phyloP scores from a whole-genome alignment of 53 echinoderm and acorn worm genomes.

The Henricia sp. region DNA sequence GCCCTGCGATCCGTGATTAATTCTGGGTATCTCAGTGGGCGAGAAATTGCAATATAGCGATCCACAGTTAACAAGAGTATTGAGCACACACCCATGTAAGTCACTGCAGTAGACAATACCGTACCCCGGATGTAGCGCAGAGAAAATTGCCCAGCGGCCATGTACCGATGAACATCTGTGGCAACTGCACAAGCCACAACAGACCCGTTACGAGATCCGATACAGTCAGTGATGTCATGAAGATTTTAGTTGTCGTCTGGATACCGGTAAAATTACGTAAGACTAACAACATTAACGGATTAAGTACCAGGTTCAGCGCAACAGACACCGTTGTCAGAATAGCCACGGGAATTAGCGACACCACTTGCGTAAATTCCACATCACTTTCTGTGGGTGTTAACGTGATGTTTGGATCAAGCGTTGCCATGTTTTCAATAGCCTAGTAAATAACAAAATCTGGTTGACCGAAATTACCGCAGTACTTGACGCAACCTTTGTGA shows the following conservation, averaged over 20 bases:
- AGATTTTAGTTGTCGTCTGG: conserved; percentile 11
- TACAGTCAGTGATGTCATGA: conserved; percentile 7
- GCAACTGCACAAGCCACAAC: neutral
- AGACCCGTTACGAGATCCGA: neutral
- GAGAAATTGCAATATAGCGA: conserved; percentile 12
- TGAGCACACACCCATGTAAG: neutral
- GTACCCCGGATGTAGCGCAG: neutral
- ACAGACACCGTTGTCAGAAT: neutral
- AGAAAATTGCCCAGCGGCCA: conserved; percentile 4
- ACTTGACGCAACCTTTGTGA: too few relatives aligned
- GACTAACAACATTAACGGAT: neutral
- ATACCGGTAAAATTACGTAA: neutral
- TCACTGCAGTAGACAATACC: neutral
- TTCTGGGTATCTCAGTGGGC: neutral
- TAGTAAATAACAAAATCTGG: too few relatives aligned
- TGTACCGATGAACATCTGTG: neutral
- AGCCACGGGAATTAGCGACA: neutral
- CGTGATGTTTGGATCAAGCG: too few relatives aligned
- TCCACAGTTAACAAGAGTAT: neutral
- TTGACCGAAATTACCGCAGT: too few relatives aligned
- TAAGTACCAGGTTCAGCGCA: neutral
- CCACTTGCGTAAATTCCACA: too few relatives aligned
- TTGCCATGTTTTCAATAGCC: too few relatives aligned
- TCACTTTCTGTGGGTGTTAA: too few relatives aligned
- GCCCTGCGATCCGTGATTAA: neutral